Evolutionary conservation across 1,140 invertebrate genomes (phyloP), one percentile per base, ranked within the genome.

Genomic region (Drosophila seguyi): DNA sequence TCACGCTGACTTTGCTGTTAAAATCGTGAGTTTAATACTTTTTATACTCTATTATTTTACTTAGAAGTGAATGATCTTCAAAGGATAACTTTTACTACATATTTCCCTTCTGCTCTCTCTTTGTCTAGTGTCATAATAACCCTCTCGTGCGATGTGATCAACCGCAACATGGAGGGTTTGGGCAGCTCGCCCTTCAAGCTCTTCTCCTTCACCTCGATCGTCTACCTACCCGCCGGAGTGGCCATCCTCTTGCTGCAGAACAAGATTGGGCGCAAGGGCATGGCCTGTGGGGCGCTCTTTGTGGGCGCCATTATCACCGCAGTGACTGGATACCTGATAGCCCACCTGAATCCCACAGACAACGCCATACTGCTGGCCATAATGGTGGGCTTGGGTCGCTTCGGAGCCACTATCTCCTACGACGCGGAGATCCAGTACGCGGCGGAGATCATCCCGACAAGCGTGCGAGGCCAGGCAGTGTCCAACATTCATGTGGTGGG

Each of bases 381-480:
- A 14, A 84, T 91, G 82, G 59, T 87, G 13, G 93, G 95, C 4
- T 75, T 95, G 48, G 95, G 95, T n/a, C 93, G 95, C 38, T 94
- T 95, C 65, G 94, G 94, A 18, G 94, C 95, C 38, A 95, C 94
- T 34, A 93, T 95, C 4, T 94, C 95, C 5, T 96, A 95, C 85
- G 94, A 95, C 79, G 94, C 95, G 8, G 88, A 94, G 79, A 90
- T 95, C 61, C 94, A 95, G 63, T 96, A 95, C 78, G 94, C 95
- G 8, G 94, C 95, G 3, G 95, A 96, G 80, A 91, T 95, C n/a
- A 94, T 95, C 34, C 95, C 95, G 0, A 96, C 95, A 0, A 94
- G 94, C 13, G 94, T 96, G 0, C 91, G 95, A 14, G 94, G 93
- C 0, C 93, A 94, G 81, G 94, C 94, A 8, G 93, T 95, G 14